Evolutionary conservation across 2,888 invertebrate species (phyloP), one percentile per base, ranked within the genome.

Genomic region (Heliothis peltigera): DNA sequence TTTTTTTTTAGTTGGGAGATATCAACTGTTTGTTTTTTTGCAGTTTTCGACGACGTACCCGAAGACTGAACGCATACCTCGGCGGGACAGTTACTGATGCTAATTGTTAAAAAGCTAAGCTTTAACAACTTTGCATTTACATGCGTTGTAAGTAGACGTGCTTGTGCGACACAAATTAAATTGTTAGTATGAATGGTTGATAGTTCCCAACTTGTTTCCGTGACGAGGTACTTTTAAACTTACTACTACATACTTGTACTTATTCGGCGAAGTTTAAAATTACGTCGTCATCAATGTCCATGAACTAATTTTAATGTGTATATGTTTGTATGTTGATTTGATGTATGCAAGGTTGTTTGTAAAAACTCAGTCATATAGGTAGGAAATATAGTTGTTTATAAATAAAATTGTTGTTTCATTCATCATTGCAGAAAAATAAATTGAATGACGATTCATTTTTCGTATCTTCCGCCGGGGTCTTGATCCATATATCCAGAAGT

Each of bases 351-450:
- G 84, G 72, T 80, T 78, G 81, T 80, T 80, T 87, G 85, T 88
- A 76, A 78, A 84, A 84, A 83, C 83, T 85, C 81, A 84, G 89
- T 91, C 89, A 89, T 86, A 83, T 91, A 92, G 88, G 84, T 91
- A 93, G 91, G 86, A 89, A 93, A 90, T 92, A 93, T 90, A 92
- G 91, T 87, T 88, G 89, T 90, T 91, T 90, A 88, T 84, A 79
- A 80, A 77, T 83, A 82, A 81, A 67, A 67, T 48, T 53, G n/a
- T 67, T 82, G 79, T 91, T 91, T 91, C 84, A 89, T 87, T 81
- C 65, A 12, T 72, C 60, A 54, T 64, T 42, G 47, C 74, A 22
- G 55, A 82, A 82, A 61, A 81, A 81, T 59, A 78, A 73, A 44
- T 22, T 65, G 18, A 80, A 67, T 4, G 69, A 64, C 5, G 83